phyloP scores from a whole-genome alignment of 2,113 vertebrate genomes.

The Xiphophorus couchianus region DNA sequence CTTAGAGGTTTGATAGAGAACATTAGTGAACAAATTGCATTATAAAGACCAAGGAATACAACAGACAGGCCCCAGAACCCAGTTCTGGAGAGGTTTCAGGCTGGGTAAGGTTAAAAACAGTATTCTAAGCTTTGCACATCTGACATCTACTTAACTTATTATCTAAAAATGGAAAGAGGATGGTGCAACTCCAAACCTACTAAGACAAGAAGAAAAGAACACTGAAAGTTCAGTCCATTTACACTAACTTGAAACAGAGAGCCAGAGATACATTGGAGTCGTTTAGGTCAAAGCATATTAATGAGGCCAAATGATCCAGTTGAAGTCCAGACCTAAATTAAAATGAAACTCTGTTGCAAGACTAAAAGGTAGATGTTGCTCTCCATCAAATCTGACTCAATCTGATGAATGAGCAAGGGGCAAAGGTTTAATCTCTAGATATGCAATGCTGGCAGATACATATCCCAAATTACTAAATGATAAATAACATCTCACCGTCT shows the following conservation, averaged over 20 bases:
- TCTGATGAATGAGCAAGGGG: no score
- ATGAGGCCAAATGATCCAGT: background rate
- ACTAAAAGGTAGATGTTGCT: no score
- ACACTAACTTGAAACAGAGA: background rate
- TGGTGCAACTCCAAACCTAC: background rate
- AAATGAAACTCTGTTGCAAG: no score
- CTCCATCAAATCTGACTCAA: background rate
- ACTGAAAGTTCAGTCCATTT: background rate
- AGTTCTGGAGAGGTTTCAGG: background rate
- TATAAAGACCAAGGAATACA: background rate
- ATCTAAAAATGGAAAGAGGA: background rate
- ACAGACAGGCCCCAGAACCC: background rate
- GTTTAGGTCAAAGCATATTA: background rate
- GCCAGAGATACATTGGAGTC: background rate
- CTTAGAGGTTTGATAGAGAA: no score
- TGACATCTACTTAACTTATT: background rate
- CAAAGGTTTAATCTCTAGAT: no score
- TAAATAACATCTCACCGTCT: no score
- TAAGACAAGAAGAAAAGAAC: background rate
- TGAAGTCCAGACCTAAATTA: background rate
- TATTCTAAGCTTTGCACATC: background rate
- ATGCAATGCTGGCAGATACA: no score
- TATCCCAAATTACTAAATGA: no score
- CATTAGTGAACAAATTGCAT: no score
- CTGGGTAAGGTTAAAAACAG: background rate